Evolutionary conservation across 2,888 invertebrate species (phyloP).

Genomic region (Stegophylla sp.): DNA sequence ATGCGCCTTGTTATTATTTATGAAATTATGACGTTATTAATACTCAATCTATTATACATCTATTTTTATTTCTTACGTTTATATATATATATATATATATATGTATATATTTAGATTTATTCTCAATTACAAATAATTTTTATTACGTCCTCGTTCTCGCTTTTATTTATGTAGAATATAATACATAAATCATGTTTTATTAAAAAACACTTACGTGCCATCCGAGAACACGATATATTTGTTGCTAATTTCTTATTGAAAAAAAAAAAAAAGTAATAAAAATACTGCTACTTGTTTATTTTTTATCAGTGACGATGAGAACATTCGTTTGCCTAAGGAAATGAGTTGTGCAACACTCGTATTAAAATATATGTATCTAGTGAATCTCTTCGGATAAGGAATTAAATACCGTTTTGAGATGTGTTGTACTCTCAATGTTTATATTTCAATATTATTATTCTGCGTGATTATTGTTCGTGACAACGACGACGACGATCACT

Average conservation of each 20-base stretch:
- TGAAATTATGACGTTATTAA: neutral
- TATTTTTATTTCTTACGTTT: neutral
- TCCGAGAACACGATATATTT: too few relatives aligned
- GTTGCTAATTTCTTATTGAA: too few relatives aligned
- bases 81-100: neutral
- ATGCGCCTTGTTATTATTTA: conserved; percentile 3
- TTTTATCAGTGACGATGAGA: neutral
- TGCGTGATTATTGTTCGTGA: conserved; percentile 5
- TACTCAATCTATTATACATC: too few relatives aligned
- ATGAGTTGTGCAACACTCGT: neutral
- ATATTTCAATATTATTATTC: neutral
- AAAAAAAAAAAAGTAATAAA: too few relatives aligned
- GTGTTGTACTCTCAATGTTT: neutral
- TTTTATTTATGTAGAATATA: too few relatives aligned
- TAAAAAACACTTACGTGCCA: too few relatives aligned
- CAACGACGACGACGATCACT: neutral
- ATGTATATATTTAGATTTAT: neutral
- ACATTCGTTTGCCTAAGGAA: too few relatives aligned
- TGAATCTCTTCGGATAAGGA: neutral
- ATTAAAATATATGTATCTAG: neutral
- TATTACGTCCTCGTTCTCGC: neutral
- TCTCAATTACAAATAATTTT: neutral
- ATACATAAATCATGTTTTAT: too few relatives aligned
- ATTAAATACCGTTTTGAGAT: neutral
- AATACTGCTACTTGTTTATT: too few relatives aligned